A percentile compares a stretch with the other conserved stretches of the same genome.
phyloP scores from a whole-genome alignment of 2,797 vertebrate genomes.

The Dromococcyx pavoninus region DNA sequence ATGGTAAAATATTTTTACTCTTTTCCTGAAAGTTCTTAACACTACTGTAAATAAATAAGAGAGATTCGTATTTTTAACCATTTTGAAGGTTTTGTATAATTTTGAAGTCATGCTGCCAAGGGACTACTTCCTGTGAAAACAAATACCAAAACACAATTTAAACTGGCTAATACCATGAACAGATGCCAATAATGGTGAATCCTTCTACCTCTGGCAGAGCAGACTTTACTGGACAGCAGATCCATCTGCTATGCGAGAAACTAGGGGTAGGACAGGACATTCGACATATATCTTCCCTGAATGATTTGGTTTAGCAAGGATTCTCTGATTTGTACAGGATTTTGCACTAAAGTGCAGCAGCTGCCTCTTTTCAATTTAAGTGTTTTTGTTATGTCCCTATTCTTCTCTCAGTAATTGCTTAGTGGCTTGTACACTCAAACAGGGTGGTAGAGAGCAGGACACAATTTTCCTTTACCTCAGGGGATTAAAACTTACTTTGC shows the following conservation, averaged over 20 bases:
- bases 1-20: background rate
- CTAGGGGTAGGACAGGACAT: background rate
- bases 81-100: background rate
- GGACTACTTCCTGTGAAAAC: background rate
- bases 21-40: background rate
- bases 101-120: background rate
- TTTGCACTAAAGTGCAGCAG: background rate
- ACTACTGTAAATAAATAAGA: background rate
- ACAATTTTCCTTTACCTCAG: background rate
- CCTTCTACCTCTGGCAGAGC: background rate
- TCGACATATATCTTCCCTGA: background rate
- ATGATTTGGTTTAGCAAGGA: background rate
- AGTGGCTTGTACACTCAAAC: background rate
- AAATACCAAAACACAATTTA: background rate
- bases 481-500: background rate
- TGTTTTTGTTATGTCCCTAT: background rate
- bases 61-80: background rate
- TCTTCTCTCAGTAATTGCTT: background rate
- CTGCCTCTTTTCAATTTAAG: background rate
- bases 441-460: background rate
- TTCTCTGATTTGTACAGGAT: constrained; percentile 4
- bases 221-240: background rate
- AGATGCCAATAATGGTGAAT: background rate
- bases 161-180: background rate
- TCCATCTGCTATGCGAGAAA: background rate